Percentiles rank a stretch among this genome's conserved stretches.
Evolutionary conservation across 2,797 vertebrate genomes (phyloP).

Genomic region (Dromococcyx pavoninus): DNA sequence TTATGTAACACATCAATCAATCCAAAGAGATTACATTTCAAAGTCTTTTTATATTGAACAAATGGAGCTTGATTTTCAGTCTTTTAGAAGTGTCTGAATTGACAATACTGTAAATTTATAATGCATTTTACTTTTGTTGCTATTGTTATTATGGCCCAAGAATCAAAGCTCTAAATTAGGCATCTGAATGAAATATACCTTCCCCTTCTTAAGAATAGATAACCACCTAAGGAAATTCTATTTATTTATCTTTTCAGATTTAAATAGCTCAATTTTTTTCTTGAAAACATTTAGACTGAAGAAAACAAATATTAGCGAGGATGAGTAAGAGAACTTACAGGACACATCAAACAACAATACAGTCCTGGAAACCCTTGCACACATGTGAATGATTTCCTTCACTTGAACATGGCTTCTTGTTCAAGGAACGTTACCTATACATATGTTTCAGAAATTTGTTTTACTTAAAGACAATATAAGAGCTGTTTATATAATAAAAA

Average conservation of each 20-base stretch:
- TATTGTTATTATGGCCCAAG: constrained; percentile 19
- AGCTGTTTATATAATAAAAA: neutral
- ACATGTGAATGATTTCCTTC: rapidly evolving
- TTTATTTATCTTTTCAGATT: constrained; percentile 51
- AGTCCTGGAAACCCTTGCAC: neutral
- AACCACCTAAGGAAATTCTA: constrained; percentile 65
- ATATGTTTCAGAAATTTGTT: neutral
- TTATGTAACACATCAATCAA: constrained; percentile 60
- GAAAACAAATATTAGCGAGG: neutral
- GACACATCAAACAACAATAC: neutral
- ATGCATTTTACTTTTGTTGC: constrained; percentile 55
- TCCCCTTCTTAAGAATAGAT: constrained; percentile 30
- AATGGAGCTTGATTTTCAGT: constrained; percentile 52
- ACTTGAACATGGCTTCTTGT: neutral
- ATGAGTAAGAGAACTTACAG: neutral
- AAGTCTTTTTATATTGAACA: constrained; percentile 59
- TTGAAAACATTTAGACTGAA: constrained; percentile 60
- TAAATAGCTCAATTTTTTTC: constrained; percentile 58
- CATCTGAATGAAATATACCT: constrained; percentile 48
- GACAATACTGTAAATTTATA: constrained; percentile 53
- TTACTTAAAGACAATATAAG: neutral
- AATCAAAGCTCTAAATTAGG: constrained; percentile 58
- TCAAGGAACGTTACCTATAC: neutral
- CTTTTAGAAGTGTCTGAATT: constrained; percentile 55
- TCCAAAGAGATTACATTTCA: constrained; percentile 32